Base-by-base conservation (phyloP, 2,888 invertebrate species). In the Junonia oenone region DNA sequence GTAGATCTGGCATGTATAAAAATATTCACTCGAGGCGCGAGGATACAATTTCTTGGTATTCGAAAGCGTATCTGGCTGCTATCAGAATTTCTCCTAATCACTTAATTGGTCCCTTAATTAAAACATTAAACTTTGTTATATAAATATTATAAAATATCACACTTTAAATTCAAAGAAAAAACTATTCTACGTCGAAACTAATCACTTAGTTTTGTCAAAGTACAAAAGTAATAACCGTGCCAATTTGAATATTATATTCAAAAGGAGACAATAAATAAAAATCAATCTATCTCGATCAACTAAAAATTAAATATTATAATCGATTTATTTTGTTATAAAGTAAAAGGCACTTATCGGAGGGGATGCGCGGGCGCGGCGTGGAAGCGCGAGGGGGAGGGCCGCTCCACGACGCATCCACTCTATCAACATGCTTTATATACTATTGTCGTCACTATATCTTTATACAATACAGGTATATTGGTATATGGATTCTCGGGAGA, bases 141-240 rank as follows among this genome's bases (percentile, higher is more conserved):
- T 88, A 87, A 88, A 88, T 88, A 88, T 85, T 86, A 87, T 84
- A 88, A 89, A 89, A 90, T 90, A 90, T 90, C 90, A 90, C 90
- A 89, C 90, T 87, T 89, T 88, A 87, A 87, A 88, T 88, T 89
- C 87, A 87, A 89, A 85, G 75, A 75, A 83, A 80, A 85, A 83
- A 81, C 83, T 86, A 85, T 79, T 67, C 87, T 88, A 89, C 72
- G 72, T 84, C 81, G 81, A 86, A 85, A 83, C 83, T 84, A 85
- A 85, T 81, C 78, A 81, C 77, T 84, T 85, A 85, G 83, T 69
- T 88, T 77, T 86, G 88, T 89, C 88, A 84, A 83, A 86, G 83
- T 87, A 87, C 83, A 85, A 83, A 87, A 84, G 78, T 81, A 85
- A 85, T 84, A 88, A 89, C 84, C 81, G 83, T 81, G 89, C 83